Percentiles rank a stretch among this genome's conserved stretches.
Evolutionary conservation across 2,797 vertebrate species (phyloP).

Genomic region (Rhincodon typus): DNA sequence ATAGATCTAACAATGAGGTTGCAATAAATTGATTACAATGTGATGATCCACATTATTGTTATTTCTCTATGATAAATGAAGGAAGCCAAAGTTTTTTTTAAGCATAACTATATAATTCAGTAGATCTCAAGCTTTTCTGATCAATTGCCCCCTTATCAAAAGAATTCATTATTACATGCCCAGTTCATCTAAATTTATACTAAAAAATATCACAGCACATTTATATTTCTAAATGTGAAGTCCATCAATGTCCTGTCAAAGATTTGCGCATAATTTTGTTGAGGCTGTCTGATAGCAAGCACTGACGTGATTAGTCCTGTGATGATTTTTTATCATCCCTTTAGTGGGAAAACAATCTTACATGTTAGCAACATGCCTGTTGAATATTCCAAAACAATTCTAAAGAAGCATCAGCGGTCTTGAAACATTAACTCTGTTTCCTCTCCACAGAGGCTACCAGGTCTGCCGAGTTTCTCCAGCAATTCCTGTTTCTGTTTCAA

Average conservation of each 20-base stretch:
- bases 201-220: neutral
- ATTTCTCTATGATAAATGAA: neutral
- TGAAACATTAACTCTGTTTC: no score
- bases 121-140: neutral
- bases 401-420: no score
- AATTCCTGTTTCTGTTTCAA: no score
- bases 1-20: neutral
- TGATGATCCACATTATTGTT: neutral
- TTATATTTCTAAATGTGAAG: neutral
- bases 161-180: neutral
- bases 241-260: neutral
- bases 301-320: neutral
- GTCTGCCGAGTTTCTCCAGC: no score
- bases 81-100: no score
- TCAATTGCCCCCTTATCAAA: neutral
- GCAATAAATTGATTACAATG: no score
- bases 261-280: neutral
- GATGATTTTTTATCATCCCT: neutral
- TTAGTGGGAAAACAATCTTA: neutral
- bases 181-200: neutral
- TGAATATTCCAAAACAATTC: neutral
- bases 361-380: neutral
- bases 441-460: no score
- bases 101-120: neutral
- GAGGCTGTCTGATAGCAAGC: neutral